Base-by-base conservation (phyloP, 2,113 vertebrate species). In the Archilochus colubris region DNA sequence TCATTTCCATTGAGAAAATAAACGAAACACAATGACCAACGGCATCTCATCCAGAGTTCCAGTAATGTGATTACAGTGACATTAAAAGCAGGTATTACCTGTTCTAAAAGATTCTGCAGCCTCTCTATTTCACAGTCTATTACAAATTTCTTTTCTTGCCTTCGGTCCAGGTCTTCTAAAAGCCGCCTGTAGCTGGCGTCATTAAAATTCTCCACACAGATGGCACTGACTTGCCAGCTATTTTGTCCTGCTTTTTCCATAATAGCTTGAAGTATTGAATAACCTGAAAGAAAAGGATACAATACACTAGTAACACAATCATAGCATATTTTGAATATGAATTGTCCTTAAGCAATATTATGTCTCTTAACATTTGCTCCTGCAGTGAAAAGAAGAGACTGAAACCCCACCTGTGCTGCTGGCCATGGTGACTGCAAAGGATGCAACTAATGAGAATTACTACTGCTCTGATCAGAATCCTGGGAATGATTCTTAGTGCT, bases 181-280 rank as follows among this genome's bases (percentile, higher is more conserved):
- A 99, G 99, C 44, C 99, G 97, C 28, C 99, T 98, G 95, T 99
- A 99, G 36, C 98, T 99, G 64, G 98, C 99, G 91, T 99, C 99
- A 16, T 99, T 99, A 97, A 99, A 99, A 97, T 99, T 99, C 98
- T 99, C 99, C 98, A 99, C 99, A 86, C 99, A 99, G 98, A 99
- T 99, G 69, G 99, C 99, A 36, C 99, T 99, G 95, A 99, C 99
- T 97, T 99, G 99, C 99, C 99, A 99, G 96, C 99, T 99, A 79
- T 99, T 99, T 97, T 99, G 99, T 96, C 99, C 99, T 14, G 99
- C 99, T 98, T 99, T 99, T 98, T 99, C 99, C 99, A 99, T 99
- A 96, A 99, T 99, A 95, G 99, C 99, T 98, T 99, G 99, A 98
- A 99, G 99, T 98, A 99, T 99, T 78, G 99, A 99, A 95, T 99